Evolutionary conservation across 2,113 vertebrate species (phyloP).

Genomic region (Amazona vittata): DNA sequence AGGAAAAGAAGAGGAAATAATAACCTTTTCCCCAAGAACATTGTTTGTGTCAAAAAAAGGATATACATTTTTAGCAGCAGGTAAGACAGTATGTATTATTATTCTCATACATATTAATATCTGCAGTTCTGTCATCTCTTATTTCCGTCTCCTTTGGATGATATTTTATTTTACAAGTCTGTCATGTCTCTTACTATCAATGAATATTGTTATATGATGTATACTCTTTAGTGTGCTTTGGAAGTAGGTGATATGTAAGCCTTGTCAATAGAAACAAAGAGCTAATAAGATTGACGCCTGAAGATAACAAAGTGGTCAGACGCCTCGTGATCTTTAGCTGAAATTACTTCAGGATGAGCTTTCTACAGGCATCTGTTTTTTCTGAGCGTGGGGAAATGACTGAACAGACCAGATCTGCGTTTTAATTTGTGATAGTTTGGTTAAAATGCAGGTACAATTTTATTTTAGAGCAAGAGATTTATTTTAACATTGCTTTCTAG

Average conservation of each 20-base stretch:
- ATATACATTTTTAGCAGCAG: conserved; percentile 88
- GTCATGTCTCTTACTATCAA: neutral
- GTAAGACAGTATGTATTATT: conserved; percentile 59
- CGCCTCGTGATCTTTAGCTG: neutral
- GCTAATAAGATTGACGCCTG: neutral
- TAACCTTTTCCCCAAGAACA: conserved; percentile 85
- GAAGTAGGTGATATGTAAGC: neutral
- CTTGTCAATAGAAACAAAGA: neutral
- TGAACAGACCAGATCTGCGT: neutral
- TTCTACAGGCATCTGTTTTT: neutral
- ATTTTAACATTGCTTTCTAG: conserved; percentile 64
- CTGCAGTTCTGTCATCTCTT: neutral
- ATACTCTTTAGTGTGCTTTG: neutral
- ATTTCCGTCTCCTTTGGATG: neutral
- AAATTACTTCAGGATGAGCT: neutral
- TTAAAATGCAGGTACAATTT: neutral
- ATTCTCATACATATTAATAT: neutral
- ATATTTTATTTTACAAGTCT: neutral
- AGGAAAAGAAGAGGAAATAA: conserved; percentile 79
- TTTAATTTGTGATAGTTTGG: neutral
- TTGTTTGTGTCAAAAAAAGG: conserved; percentile 83
- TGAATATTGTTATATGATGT: neutral
- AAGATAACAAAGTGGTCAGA: neutral
- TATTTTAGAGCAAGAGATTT: neutral
- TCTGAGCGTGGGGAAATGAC: neutral